Evolutionary conservation across 35 echinoderm and acorn worm genomes (phyloP).

Genomic region (Apostichopus californicus): DNA sequence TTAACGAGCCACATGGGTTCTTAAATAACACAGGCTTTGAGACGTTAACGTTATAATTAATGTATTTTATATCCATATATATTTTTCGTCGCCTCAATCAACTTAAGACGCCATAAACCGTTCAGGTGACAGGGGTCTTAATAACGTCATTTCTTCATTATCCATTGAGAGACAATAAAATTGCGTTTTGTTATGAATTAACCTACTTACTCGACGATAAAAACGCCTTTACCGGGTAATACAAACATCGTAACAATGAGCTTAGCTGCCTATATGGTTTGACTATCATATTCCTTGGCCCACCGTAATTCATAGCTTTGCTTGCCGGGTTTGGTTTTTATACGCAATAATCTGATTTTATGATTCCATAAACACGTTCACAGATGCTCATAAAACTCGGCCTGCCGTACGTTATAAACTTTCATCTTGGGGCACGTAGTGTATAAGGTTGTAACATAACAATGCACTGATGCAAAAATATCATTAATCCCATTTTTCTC

Average conservation of each 20-base stretch:
- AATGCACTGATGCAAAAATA: conserved; percentile 5
- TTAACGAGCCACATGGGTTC: too few species aligned
- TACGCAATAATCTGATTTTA: conserved; percentile 33
- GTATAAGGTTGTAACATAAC: neutral
- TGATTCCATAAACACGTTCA: conserved; percentile 44
- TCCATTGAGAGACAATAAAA: conserved; percentile 29
- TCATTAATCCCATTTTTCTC: conserved; percentile 13
- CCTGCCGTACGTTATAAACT: conserved; percentile 33
- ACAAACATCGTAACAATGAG: conserved; percentile 46
- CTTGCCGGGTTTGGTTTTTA: conserved; percentile 40
- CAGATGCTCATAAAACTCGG: conserved; percentile 30
- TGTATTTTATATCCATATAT: too few species aligned
- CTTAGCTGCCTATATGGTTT: neutral
- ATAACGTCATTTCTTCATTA: conserved; percentile 14
- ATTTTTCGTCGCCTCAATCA: neutral
- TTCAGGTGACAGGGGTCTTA: neutral
- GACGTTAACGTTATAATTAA: too few species aligned
- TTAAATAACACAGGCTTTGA: too few species aligned
- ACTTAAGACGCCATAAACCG: neutral
- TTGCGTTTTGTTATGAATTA: conserved; percentile 46
- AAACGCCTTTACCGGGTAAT: conserved; percentile 31
- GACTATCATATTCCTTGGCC: neutral
- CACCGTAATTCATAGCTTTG: conserved; percentile 22
- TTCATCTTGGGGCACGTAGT: conserved; percentile 7
- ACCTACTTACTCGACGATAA: conserved; percentile 36